Evolutionary conservation across 1,140 invertebrate genomes (phyloP), one percentile per base, ranked within the genome.

Genomic region (Diuraphis noxia): DNA sequence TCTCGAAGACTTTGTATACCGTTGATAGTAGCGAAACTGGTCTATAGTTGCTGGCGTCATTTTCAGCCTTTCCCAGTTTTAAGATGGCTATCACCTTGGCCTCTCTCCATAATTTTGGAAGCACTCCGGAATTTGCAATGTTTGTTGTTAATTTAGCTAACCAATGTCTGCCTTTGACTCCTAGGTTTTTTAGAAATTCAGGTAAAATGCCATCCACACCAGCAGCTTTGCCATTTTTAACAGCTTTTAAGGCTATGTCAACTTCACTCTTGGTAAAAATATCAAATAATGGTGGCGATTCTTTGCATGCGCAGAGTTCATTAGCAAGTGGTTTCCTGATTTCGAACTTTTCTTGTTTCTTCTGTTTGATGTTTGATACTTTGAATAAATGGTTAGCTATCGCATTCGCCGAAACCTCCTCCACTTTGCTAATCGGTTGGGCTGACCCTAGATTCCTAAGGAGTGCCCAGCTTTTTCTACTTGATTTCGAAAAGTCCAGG

Each of bases 151-250:
- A n/a, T 19, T 41, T 84, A 84, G 40, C 81, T 41, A 41, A n/a
- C 81, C 38, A 84, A 84, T 9, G 41, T 41, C 21, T 84, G 2
- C 40, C 81, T 21, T 84, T 84, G 9, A 21, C 1, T 3, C 81
- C 81, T 84, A 84, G 30, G 30, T n/a, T 84, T 84, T 84, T 84
- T 84, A 84, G 6, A n/a, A 84, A 84, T 84, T 84, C 38, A 5
- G 38, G 21, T 19, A 84, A 10, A 10, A 43, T 84, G 10, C 13
- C 81, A 21, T 84, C 40, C 9, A 40, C 38, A 8, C 38, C 81
- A 19, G 81, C 81, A 2, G 81, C 81, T 84, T 84, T 84, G 81
- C 81, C 81, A n/a, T 84, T 84, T 84, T 84, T 84, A 41, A 84
- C 81, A 84, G 81, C 81, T 84, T 43, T 84, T 41, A 84, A 21